A percentile compares a stretch with the other conserved stretches of the same genome.
phyloP scores from a whole-genome alignment of 2,888 invertebrate species.

The Mesorhabditis spiculigera region DNA sequence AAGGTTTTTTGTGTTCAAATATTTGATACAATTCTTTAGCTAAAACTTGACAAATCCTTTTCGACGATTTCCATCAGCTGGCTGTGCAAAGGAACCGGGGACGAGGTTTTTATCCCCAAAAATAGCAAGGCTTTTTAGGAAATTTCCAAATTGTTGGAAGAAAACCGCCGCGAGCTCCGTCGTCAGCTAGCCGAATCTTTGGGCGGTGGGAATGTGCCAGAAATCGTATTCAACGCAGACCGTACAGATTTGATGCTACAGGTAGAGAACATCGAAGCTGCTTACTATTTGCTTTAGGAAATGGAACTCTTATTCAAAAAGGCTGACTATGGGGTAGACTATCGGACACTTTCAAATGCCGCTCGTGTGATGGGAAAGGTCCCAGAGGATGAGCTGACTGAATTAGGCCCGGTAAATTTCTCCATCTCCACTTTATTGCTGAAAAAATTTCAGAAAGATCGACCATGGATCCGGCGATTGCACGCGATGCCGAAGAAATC shows the following conservation, averaged over 20 bases:
- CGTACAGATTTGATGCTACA: slow-evolving; percentile 12
- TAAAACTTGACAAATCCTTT: not conserved
- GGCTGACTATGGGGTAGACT: slow-evolving; percentile 36
- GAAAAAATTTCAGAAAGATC: no score
- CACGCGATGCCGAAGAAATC: no score
- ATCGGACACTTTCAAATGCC: slow-evolving; percentile 23
- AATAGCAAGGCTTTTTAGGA: slow-evolving; percentile 6
- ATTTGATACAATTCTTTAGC: not conserved
- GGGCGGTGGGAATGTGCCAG: slow-evolving; percentile 25
- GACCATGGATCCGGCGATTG: no score
- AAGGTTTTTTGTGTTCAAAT: not conserved
- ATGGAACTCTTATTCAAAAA: slow-evolving; percentile 31
- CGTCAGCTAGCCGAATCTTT: slow-evolving; percentile 19
- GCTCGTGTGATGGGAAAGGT: slow-evolving; percentile 22
- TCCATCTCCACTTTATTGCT: no score
- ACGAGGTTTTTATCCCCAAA: not conserved
- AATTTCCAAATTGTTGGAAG: slow-evolving; percentile 17
- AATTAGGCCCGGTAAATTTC: no score
- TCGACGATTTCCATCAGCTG: not conserved
- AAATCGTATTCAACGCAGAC: slow-evolving; percentile 19
- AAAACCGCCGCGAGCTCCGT: slow-evolving; percentile 19
- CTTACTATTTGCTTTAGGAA: slow-evolving; percentile 16
- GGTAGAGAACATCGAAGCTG: not conserved
- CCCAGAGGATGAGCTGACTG: not conserved
- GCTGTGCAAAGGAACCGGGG: not conserved